A percentile compares a stretch with the other conserved stretches of the same genome.
These are phyloP conservation scores for Xestia xanthographa DNA, from an alignment of 2,888 invertebrate genomes.

Conservation along the genomic window DNA sequence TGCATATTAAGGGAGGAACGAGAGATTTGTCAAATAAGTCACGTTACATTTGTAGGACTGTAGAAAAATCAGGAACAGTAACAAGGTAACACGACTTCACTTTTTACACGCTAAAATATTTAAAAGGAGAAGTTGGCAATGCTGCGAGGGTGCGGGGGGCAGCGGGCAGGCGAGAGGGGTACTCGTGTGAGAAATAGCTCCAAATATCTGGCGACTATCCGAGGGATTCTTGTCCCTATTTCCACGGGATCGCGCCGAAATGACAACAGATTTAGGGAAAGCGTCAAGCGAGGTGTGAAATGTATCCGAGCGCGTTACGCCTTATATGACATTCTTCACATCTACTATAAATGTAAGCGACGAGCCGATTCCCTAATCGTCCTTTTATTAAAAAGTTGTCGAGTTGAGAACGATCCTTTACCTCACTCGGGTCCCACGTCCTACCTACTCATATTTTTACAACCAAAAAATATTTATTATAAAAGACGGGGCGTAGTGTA, in stretches of 20 bases:
- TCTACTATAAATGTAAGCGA: constrained; percentile 83
- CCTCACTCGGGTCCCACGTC: constrained; percentile 55
- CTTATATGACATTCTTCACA: constrained; percentile 89
- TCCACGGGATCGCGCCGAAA: constrained; percentile 87
- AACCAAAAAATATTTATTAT: constrained; percentile 57
- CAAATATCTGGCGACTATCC: constrained; percentile 87
- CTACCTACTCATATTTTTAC: constrained; percentile 52
- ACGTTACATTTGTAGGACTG: constrained; percentile 46
- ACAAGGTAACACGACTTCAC: constrained; percentile 83
- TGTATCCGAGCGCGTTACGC: constrained; percentile 87
- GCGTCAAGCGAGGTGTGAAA: constrained; percentile 89
- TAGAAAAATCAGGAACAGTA: constrained; percentile 73
- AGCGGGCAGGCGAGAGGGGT: constrained; percentile 60
- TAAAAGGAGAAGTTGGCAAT: constrained; percentile 79
- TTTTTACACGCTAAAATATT: constrained; percentile 87
- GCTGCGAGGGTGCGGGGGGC: constrained; percentile 59
- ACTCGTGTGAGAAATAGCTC: constrained; percentile 87
- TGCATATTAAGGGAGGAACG: constrained; percentile 39
- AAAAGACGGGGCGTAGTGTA: constrained; percentile 40
- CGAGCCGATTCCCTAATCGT: constrained; percentile 85
- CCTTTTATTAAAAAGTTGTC: constrained; percentile 88
- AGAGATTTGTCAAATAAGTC: constrained; percentile 38
- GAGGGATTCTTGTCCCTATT: constrained; percentile 86
- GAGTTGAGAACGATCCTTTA: constrained; percentile 69
- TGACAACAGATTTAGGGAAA: constrained; percentile 90